These are phyloP conservation scores for Tenualosa thibaudeaui DNA, from an alignment of 2,797 vertebrate genomes.

Conservation along the genomic window DNA sequence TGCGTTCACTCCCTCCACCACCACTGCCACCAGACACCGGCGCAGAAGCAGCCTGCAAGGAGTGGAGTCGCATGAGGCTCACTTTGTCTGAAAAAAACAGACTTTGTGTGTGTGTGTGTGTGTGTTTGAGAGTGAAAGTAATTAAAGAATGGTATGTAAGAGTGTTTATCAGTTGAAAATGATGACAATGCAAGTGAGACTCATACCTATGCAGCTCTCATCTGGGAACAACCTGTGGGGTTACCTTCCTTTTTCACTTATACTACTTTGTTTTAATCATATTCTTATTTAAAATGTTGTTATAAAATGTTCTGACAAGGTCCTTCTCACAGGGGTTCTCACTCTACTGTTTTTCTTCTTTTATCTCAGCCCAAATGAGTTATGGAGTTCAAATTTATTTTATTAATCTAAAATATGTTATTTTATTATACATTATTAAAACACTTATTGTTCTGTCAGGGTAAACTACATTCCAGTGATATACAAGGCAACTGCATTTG, in stretches of 20 bases:
- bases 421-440: not conserved
- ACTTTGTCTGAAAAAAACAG: conserved; percentile 83
- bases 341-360: not conserved
- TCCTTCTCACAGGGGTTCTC: conserved; percentile 10
- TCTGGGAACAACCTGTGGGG: not conserved
- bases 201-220: not conserved
- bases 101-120: not conserved
- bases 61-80: conserved; percentile 89
- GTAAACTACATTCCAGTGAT: conserved; percentile 15
- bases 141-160: not conserved
- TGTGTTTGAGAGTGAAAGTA: not conserved
- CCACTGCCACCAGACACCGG: conserved; percentile 84
- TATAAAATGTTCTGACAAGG: not conserved
- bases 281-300: not conserved
- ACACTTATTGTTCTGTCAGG: not conserved
- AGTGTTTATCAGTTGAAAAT: not conserved
- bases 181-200: not conserved
- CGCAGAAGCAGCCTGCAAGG: conserved; percentile 84
- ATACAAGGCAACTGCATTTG: not conserved
- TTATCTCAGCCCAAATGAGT: not conserved
- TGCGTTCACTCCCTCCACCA: conserved; percentile 32
- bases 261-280: not conserved
- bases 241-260: not conserved
- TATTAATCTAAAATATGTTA: not conserved
- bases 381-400: not conserved